A percentile compares a stretch with the other conserved stretches of the same genome.
Conservation (phyloP, 2,113 vertebrate species). For the Xenopus laevis region DNA sequence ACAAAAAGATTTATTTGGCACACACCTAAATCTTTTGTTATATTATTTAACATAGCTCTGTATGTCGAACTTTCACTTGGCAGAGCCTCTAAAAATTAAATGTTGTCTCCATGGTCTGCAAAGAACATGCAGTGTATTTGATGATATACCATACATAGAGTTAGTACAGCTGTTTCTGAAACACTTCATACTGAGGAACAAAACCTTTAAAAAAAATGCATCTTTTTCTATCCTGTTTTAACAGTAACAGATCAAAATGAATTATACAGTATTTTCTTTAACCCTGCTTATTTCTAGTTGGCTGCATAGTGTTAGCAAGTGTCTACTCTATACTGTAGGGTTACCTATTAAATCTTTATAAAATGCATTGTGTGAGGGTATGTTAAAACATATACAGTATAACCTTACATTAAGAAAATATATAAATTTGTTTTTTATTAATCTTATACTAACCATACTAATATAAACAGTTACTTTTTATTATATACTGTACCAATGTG, state of each 20-base stretch:
- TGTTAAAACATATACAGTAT: too few species aligned
- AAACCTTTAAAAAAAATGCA: constrained; percentile 54
- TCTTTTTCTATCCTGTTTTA: constrained; percentile 45
- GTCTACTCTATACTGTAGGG: too few species aligned
- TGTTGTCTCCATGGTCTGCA: constrained; percentile 30
- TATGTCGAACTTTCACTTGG: constrained; percentile 39
- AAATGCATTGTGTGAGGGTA: too few species aligned
- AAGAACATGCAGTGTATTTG: constrained; percentile 17
- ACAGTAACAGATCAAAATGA: constrained; percentile 47
- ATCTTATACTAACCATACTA: too few species aligned
- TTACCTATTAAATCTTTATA: too few species aligned
- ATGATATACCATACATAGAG: constrained; percentile 31
- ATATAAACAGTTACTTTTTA: too few species aligned
- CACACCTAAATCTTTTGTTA: background rate
- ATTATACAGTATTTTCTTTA: constrained; percentile 20
- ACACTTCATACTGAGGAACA: constrained; percentile 41
- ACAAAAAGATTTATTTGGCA: too few species aligned
- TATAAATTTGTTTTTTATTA: too few species aligned
- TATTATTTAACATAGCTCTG: constrained; percentile 18
- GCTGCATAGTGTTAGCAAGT: too few species aligned
- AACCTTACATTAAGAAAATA: too few species aligned
- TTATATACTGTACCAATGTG: too few species aligned
- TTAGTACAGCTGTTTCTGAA: constrained; percentile 33
- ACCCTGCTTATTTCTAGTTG: too few species aligned
- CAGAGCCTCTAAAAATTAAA: constrained; percentile 42